phyloP scores from a whole-genome alignment of 30 jellyfish, hydroid and myxozoan genomes.

The Pseudorhiza aurosa region DNA sequence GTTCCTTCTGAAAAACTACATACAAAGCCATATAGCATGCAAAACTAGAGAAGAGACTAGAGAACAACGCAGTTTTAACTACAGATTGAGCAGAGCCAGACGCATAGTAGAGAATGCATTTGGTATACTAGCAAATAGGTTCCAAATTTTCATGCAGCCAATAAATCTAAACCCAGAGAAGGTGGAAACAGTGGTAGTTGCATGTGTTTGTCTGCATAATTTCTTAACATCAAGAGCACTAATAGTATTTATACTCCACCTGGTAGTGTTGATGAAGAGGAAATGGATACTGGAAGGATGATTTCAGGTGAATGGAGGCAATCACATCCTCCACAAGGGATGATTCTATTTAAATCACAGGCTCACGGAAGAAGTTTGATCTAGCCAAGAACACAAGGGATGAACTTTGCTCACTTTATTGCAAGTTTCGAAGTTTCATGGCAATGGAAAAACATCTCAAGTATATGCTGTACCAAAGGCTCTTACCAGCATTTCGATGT shows the following conservation, averaged over 20 bases:
- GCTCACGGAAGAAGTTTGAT: conserved; percentile 7
- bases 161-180: conserved; percentile 1
- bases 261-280: conserved; percentile 7
- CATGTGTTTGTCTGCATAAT: neutral
- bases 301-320: conserved; percentile 18
- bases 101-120: conserved; percentile 26
- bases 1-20: conserved; percentile 31
- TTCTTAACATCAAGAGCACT: neutral
- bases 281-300: neutral
- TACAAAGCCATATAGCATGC: conserved; percentile 36
- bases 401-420: neutral
- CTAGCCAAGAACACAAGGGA: neutral
- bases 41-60: neutral
- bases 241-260: neutral
- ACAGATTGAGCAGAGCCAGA: conserved; percentile 15
- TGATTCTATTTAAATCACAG: neutral
- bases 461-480: neutral
- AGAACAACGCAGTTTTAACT: conserved; percentile 19
- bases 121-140: conserved; percentile 10
- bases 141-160: neutral
- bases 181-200: neutral
- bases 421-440: neutral
- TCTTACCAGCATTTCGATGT: neutral
- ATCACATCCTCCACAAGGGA: conserved; percentile 1
- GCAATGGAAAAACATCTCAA: neutral